Evolutionary conservation across 1,140 invertebrate species (phyloP), one percentile per base, ranked within the genome.

Genomic region (Pseudachorutes palmiensis): DNA sequence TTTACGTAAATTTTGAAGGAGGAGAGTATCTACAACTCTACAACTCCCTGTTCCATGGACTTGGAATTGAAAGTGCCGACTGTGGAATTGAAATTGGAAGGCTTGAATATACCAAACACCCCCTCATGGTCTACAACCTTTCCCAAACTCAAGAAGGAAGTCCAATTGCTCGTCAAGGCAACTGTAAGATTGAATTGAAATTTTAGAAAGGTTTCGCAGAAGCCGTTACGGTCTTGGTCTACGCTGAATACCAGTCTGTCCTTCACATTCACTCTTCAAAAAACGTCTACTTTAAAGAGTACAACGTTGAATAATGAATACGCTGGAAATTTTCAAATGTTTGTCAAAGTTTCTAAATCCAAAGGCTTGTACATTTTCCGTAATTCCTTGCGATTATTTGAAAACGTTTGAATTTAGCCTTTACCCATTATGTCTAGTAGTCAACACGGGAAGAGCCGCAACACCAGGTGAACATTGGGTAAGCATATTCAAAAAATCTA

Each of bases 191-290:
- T 28, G 67, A 66, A 32, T 36, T 71, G 1, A 26, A 62, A 59
- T 70, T 74, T 57, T 16, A 36, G 16, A 29, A 30, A 36, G 9
- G 33, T 62, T 1, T 19, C 30, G 9, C 22, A 5, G 1, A 60
- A 62, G 33, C 45, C 62, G 22, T 64, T 57, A 68, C 64, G 49
- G 66, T 49, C 36, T 9, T 58, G 30, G 48, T 36, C 24, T 69
- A 67, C 64, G 30, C 26, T 32, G 71, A 74, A 45, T 71, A 64
- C 62, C 65, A 68, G 48, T 69, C 64, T 36, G 22, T 71, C 1
- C 14, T 73, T 0, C 32, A 67, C 30, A 71, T 73, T 24, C 59
- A 73, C 51, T n/a, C 16, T 0, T 49, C 64, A 2, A 65, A 69
- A 60, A 57, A 67, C 28, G 36, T 68, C 1, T 59, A 24, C 58